Conservation (phyloP, 2,888 invertebrate species). For the Sesia apiformis region DNA sequence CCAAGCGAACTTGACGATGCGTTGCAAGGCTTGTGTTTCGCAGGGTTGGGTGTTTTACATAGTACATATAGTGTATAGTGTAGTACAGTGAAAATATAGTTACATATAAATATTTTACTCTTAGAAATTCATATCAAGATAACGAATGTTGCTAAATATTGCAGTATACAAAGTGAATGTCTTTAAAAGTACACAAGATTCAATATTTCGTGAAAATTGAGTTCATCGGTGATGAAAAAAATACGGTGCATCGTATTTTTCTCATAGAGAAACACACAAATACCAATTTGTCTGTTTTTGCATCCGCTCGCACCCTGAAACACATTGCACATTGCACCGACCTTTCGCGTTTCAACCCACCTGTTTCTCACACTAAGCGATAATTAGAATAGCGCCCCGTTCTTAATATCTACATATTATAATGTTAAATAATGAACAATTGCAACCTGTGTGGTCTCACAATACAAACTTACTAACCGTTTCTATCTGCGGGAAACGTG, state of each 20-base stretch:
- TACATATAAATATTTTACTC: no score
- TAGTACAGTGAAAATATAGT: no score
- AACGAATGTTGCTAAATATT: no score
- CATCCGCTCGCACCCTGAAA: not conserved
- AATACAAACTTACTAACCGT: constrained; percentile 7
- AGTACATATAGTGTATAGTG: no score
- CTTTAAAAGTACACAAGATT: no score
- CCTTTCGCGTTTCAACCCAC: not conserved
- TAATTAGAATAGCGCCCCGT: not conserved
- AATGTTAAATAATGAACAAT: not conserved
- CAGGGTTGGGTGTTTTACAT: no score
- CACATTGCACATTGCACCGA: not conserved
- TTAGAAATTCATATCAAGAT: no score
- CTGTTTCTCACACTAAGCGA: not conserved
- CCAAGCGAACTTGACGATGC: not conserved
- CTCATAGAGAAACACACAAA: not conserved
- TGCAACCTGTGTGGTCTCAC: constrained; percentile 5
- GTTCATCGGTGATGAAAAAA: no score
- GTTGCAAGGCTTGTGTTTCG: not conserved
- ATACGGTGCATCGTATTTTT: no score
- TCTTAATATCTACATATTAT: not conserved
- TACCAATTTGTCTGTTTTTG: not conserved
- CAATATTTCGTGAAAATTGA: no score
- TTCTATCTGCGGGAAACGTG: constrained; percentile 2
- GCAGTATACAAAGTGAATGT: no score